These are phyloP conservation scores for Gerosis bhagava DNA, from an alignment of 2,888 invertebrate genomes.

Conservation along the genomic window DNA sequence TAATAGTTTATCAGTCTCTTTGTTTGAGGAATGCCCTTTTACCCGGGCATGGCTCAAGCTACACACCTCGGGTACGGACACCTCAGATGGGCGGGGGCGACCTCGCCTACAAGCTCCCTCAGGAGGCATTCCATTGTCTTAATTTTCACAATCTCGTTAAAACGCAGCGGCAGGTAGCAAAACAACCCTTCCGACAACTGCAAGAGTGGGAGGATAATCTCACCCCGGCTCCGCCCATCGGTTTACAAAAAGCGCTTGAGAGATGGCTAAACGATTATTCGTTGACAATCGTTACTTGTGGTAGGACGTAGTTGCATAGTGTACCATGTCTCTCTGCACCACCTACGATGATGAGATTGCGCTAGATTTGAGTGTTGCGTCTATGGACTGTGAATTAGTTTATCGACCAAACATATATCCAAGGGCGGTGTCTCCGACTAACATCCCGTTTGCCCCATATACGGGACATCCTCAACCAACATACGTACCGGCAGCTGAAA, in stretches of 20 bases:
- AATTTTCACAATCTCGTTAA: slow-evolving; percentile 31
- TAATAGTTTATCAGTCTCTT: too few relatives aligned
- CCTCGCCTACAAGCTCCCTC: too few relatives aligned
- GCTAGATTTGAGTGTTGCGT: slow-evolving; percentile 52
- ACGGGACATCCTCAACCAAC: too few relatives aligned
- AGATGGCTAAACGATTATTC: slow-evolving; percentile 28
- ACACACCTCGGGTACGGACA: too few relatives aligned
- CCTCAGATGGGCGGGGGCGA: too few relatives aligned
- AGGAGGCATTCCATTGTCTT: slow-evolving; percentile 28
- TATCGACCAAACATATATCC: too few relatives aligned
- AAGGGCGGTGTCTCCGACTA: too few relatives aligned
- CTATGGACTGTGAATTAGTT: slow-evolving; percentile 34
- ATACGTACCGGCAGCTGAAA: too few relatives aligned
- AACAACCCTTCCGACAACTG: slow-evolving; percentile 25
- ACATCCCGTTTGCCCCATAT: too few relatives aligned
- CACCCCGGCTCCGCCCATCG: slow-evolving; percentile 29
- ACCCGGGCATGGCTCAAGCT: too few relatives aligned
- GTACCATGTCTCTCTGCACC: slow-evolving; percentile 62
- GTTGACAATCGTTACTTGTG: slow-evolving; percentile 4
- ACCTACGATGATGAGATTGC: slow-evolving; percentile 57
- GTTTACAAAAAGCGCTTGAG: slow-evolving; percentile 37
- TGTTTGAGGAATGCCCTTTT: too few relatives aligned
- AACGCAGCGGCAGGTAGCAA: slow-evolving; percentile 32
- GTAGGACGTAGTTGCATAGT: slow-evolving; percentile 7
- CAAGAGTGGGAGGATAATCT: slow-evolving; percentile 30